phyloP scores from a whole-genome alignment of 2,113 vertebrate genomes.

The Labrus mixtus region DNA sequence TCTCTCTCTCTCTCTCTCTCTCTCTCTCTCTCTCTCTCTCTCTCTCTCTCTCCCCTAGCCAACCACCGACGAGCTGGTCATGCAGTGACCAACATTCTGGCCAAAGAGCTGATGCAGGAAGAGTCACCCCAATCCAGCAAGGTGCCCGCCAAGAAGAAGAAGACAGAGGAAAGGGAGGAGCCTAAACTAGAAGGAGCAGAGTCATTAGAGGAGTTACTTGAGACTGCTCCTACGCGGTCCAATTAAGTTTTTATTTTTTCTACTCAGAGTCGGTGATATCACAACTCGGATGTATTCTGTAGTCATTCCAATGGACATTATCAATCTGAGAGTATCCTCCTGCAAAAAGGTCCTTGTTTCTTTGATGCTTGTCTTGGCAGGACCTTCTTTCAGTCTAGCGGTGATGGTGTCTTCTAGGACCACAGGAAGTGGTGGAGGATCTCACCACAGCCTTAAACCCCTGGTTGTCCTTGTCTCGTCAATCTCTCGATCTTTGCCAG shows the following conservation, averaged over 20 bases:
- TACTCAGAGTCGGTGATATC: conserved; percentile 9
- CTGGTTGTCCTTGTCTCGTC: conserved; percentile 18
- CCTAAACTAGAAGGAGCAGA: conserved; percentile 57
- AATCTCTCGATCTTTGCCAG: conserved; percentile 43
- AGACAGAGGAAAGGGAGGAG: conserved; percentile 61
- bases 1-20: conserved; percentile 48
- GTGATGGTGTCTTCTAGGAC: conserved; percentile 38
- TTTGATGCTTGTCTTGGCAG: not conserved
- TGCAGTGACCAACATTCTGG: conserved; percentile 89
- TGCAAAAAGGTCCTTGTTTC: conserved; percentile 8
- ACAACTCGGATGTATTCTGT: conserved; percentile 21
- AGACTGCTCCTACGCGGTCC: conserved; percentile 63
- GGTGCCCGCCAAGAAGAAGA: conserved; percentile 33
- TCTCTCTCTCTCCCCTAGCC: conserved; percentile 76
- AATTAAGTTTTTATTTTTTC: conserved; percentile 61
- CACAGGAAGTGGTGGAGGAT: conserved; percentile 18
- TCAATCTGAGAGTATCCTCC: conserved; percentile 17
- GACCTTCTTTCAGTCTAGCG: too few species aligned
- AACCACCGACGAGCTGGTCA: conserved; percentile 89
- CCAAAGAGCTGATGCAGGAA: conserved; percentile 89
- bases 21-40: not conserved
- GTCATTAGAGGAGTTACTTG: conserved; percentile 81
- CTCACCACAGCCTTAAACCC: conserved; percentile 27
- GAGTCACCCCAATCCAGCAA: conserved; percentile 64
- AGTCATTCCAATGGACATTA: conserved; percentile 40